Percentiles rank a stretch among this genome's conserved stretches.
Conservation (phyloP, 1,140 invertebrate species). For the Cryptotermes secundus region DNA sequence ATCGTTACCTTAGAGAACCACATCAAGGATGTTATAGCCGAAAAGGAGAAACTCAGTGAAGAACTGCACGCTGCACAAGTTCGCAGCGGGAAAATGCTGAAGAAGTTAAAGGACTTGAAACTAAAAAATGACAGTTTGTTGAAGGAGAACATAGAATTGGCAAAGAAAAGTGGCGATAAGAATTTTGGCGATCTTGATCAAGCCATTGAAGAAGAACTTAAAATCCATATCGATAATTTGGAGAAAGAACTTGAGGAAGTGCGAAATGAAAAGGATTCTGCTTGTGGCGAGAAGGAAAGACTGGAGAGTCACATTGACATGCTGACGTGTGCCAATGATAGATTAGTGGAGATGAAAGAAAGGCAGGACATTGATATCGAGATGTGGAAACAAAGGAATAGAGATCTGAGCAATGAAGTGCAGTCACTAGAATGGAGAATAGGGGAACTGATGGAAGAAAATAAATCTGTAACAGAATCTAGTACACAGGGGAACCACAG, state of each 20-base stretch:
- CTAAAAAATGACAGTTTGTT: conserved; percentile 53
- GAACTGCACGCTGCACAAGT: conserved; percentile 61
- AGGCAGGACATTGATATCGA: conserved; percentile 70
- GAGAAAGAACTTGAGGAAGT: conserved; percentile 64
- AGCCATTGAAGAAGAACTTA: conserved; percentile 73
- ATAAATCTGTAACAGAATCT: conserved; percentile 41
- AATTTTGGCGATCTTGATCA: conserved; percentile 66
- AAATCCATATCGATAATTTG: conserved; percentile 61
- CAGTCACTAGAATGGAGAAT: conserved; percentile 46
- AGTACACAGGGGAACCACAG: no score
- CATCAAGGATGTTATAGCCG: conserved; percentile 52
- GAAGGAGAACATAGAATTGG: conserved; percentile 26
- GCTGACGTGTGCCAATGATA: conserved; percentile 73
- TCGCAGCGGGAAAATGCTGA: conserved; percentile 68
- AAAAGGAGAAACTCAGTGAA: conserved; percentile 52
- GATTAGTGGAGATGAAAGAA: conserved; percentile 75
- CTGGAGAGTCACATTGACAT: conserved; percentile 71
- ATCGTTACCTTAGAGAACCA: conserved; percentile 47
- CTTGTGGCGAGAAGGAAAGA: conserved; percentile 63
- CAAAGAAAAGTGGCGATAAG: conserved; percentile 53
- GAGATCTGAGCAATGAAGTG: conserved; percentile 62
- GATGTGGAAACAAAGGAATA: conserved; percentile 66
- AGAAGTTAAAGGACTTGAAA: conserved; percentile 75
- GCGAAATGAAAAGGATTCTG: conserved; percentile 56
- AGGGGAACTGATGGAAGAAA: conserved; percentile 57